Evolutionary conservation across 2,113 vertebrate species (phyloP).

Genomic region (Hyla sarda): DNA sequence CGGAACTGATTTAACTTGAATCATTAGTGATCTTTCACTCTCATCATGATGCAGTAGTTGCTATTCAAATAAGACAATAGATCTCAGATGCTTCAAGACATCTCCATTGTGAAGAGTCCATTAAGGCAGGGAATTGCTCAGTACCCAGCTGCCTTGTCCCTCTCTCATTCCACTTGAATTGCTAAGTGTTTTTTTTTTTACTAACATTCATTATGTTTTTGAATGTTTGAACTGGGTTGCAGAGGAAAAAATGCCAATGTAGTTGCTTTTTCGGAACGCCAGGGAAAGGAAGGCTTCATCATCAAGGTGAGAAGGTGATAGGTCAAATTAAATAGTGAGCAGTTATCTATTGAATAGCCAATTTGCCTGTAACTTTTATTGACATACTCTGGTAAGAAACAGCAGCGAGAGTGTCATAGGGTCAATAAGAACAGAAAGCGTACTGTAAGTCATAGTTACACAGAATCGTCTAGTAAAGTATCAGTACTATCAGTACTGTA

Average conservation of each 20-base stretch:
- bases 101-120: slow-evolving; percentile 53
- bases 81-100: slow-evolving; percentile 60
- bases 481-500: too few relatives aligned
- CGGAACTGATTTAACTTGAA: slow-evolving; percentile 57
- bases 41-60: slow-evolving; percentile 59
- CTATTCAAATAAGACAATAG: slow-evolving; percentile 60
- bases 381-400: not conserved
- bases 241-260: slow-evolving; percentile 48
- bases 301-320: slow-evolving; percentile 13
- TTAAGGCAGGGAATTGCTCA: slow-evolving; percentile 36
- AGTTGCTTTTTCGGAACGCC: not conserved
- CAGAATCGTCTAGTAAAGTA: too few relatives aligned
- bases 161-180: slow-evolving; percentile 62
- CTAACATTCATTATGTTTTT: slow-evolving; percentile 61
- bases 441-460: too few relatives aligned
- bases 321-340: slow-evolving; percentile 15
- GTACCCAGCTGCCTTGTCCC: slow-evolving; percentile 54
- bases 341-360: slow-evolving; percentile 5
- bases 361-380: not conserved
- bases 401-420: not conserved
- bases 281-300: not conserved
- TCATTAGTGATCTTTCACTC: slow-evolving; percentile 60
- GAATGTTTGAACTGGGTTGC: slow-evolving; percentile 53
- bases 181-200: slow-evolving; percentile 38
- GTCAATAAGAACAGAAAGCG: not conserved